Evolutionary conservation across 2,888 invertebrate genomes (phyloP), one percentile per base, ranked within the genome.

Genomic region (Noctuana brunneofusca): DNA sequence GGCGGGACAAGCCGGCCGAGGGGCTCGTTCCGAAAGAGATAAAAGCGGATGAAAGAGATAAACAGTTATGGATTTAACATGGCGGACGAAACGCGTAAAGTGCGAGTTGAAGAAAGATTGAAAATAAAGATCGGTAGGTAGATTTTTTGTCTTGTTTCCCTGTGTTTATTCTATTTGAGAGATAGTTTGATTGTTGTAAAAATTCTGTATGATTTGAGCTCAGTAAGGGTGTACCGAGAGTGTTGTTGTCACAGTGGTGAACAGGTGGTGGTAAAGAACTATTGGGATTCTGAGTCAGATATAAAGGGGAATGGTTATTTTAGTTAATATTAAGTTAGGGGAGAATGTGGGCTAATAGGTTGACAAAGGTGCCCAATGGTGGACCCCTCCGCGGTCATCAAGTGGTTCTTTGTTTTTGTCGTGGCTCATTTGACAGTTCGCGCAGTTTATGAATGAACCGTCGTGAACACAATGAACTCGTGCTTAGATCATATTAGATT

Each of bases 91-190:
- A 95, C 94, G 94, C 95, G 95, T 94, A 94, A 95, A 94, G 96
- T 97, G 92, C 95, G 97, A 94, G 95, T 96, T 89, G 96, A 96
- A 92, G 97, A 97, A 94, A 95, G 96, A 92, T 94, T 97, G 92
- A 96, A 96, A 95, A 96, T 97, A 87, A 97, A 97, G 95, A 97
- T 97, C 89, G 97, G 97, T 97, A 94, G 92, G 96, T 94, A 87
- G 78, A 78, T 73, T 76, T 79, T 78, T 71, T 67, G 64, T 48
- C 63, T 68, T 69, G 35, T 58, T 57, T 49, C 20, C 32, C 1
- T 35, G 3, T 16, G 4, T 49, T 54, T 66, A 71, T 69, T 56
- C 57, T 65, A 49, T 66, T 67, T 60, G 16, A 48, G 20, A 43
- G 30, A 64, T 57, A 62, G n/a, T 54, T 50, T 18, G 14, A 50